Percentiles rank a stretch among this genome's conserved stretches.
Evolutionary conservation across 2,888 invertebrate genomes (phyloP).

Genomic region (Octodonta nipae): DNA sequence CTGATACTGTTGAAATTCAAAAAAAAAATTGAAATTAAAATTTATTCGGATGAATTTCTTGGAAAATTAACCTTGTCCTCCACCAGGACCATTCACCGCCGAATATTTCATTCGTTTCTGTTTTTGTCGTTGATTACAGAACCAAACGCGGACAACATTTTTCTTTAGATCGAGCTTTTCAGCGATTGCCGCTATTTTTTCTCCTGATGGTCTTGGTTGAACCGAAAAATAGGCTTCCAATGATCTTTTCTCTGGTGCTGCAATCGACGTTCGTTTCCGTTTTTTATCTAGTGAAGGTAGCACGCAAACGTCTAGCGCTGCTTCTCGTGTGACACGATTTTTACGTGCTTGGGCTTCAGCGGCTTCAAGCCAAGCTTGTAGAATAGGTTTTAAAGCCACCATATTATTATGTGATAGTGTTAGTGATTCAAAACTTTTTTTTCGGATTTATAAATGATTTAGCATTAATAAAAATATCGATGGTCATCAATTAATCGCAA

Average conservation of each 20-base stretch:
- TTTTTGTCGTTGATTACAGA: conserved; percentile 98
- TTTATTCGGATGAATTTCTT: too few relatives aligned
- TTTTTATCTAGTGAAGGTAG: conserved; percentile 94
- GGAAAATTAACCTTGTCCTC: too few relatives aligned
- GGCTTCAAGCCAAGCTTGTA: conserved; percentile 96
- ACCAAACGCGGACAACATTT: conserved; percentile 99
- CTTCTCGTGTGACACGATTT: conserved; percentile 80
- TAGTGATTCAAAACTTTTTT: conserved; percentile 94
- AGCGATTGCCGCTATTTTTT: conserved; percentile 98
- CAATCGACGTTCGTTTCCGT: conserved; percentile 95
- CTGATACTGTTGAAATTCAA: too few relatives aligned
- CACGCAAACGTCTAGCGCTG: conserved; percentile 83
- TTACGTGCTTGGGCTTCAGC: conserved; percentile 91
- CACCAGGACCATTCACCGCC: conserved; percentile 83
- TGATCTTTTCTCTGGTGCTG: conserved; percentile 92
- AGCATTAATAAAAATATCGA: too few relatives aligned
- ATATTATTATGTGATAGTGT: conserved; percentile 99
- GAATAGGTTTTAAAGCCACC: conserved; percentile 97
- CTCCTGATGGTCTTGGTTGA: conserved; percentile 95
- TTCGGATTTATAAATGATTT: too few relatives aligned
- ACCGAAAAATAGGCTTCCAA: conserved; percentile 97
- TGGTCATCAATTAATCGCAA: too few relatives aligned
- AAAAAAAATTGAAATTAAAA: too few relatives aligned
- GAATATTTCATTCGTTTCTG: conserved; percentile 96
- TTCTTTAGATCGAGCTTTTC: conserved; percentile 98